Conservation (phyloP, 1,140 invertebrate genomes). For the Pogonus chalceus region DNA sequence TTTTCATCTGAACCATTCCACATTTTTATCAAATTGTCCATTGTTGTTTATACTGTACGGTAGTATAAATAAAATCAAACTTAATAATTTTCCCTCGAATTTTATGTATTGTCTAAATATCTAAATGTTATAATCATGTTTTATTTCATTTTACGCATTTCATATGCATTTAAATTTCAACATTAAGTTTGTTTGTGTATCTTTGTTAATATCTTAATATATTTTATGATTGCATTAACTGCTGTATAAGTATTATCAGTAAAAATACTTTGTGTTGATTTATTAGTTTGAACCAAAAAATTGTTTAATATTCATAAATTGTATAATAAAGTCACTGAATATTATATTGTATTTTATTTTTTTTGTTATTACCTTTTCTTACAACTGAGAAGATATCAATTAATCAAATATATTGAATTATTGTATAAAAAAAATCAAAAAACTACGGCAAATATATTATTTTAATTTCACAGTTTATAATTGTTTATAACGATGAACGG, state of each 20-base stretch:
- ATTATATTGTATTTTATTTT: no score
- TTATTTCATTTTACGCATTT: neutral
- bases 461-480: no score
- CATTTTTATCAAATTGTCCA: no score
- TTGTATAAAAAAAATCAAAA: no score
- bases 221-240: neutral
- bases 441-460: no score
- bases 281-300: neutral
- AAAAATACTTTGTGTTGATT: neutral
- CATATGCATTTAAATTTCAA: neutral
- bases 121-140: neutral
- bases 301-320: neutral
- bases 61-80: no score
- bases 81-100: neutral
- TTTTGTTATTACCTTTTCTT: no score
- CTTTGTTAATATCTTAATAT: neutral
- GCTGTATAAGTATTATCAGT: neutral
- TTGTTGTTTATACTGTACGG: no score
- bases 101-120: neutral
- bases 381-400: no score
- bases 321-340: constrained; percentile 1
- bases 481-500: no score
- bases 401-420: no score
- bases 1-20: no score
- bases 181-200: neutral